phyloP scores from a whole-genome alignment of 2,113 vertebrate genomes.

The Alethe diademata region DNA sequence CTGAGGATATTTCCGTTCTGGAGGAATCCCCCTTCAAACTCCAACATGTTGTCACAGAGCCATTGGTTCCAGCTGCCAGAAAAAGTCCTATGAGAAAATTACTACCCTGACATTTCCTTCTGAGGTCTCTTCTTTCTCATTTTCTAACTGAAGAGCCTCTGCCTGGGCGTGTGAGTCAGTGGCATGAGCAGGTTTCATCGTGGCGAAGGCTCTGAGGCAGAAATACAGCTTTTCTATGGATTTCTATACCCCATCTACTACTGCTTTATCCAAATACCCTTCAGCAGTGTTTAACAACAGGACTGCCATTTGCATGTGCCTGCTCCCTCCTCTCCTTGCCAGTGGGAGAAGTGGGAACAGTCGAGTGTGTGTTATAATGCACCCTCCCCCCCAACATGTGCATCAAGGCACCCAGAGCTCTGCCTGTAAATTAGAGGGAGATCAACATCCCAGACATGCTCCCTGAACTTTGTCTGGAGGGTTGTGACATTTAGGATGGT shows the following conservation, averaged over 20 bases:
- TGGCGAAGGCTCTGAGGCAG: neutral
- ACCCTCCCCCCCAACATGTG: rapidly evolving
- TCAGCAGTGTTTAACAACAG: neutral
- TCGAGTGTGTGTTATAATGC: neutral
- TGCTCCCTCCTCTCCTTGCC: neutral
- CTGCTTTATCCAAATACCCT: neutral
- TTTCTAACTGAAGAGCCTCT: neutral
- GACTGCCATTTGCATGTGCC: neutral
- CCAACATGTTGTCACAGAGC: constrained; percentile 6
- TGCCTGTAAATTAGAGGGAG: neutral
- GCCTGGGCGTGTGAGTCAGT: neutral
- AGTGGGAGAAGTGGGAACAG: neutral
- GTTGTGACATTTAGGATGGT: neutral
- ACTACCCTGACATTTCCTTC: constrained; percentile 44
- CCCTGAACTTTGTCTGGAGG: neutral
- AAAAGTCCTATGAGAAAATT: constrained; percentile 50
- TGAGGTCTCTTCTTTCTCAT: constrained; percentile 56
- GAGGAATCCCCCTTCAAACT: constrained; percentile 54
- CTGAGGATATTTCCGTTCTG: constrained; percentile 14
- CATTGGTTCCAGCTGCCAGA: constrained; percentile 33
- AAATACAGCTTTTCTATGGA: neutral
- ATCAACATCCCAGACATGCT: neutral
- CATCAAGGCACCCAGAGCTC: neutral
- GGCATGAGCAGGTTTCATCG: neutral
- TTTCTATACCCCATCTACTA: neutral